Evolutionary conservation across 2,797 vertebrate species (phyloP).

Genomic region (Acridotheres tristis): DNA sequence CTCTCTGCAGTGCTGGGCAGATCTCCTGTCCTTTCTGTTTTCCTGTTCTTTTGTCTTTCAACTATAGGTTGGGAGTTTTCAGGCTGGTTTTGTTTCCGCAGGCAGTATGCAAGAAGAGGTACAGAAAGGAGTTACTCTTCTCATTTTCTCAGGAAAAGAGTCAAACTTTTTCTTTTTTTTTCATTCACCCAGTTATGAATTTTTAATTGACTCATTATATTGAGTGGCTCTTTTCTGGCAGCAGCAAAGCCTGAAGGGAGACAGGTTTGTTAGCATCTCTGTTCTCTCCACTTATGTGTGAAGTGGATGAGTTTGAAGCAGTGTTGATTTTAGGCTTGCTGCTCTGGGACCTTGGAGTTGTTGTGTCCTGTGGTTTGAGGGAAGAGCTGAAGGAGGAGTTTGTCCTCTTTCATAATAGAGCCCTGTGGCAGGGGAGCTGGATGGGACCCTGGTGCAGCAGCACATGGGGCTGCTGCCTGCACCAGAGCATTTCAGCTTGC

Average conservation of each 20-base stretch:
- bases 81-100: neutral
- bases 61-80: neutral
- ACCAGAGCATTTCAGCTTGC: neutral
- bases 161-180: neutral
- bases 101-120: neutral
- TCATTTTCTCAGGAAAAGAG: slow-evolving; percentile 49
- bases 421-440: neutral
- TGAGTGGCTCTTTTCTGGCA: slow-evolving; percentile 51
- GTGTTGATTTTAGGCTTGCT: slow-evolving; percentile 26
- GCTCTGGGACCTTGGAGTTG: neutral
- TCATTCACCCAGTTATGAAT: slow-evolving; percentile 44
- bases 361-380: neutral
- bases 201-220: slow-evolving; percentile 67
- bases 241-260: slow-evolving; percentile 33
- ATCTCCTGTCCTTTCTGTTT: accelerated
- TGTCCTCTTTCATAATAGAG: neutral
- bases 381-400: neutral
- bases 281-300: neutral
- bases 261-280: slow-evolving; percentile 50
- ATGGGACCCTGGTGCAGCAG: neutral
- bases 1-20: neutral
- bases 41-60: neutral
- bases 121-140: slow-evolving; percentile 21
- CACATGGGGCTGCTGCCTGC: neutral
- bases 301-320: slow-evolving; percentile 23